A percentile compares a stretch with the other conserved stretches of the same genome.
phyloP scores from a whole-genome alignment of 2,888 invertebrate species.

The Microplitis deprimator region DNA sequence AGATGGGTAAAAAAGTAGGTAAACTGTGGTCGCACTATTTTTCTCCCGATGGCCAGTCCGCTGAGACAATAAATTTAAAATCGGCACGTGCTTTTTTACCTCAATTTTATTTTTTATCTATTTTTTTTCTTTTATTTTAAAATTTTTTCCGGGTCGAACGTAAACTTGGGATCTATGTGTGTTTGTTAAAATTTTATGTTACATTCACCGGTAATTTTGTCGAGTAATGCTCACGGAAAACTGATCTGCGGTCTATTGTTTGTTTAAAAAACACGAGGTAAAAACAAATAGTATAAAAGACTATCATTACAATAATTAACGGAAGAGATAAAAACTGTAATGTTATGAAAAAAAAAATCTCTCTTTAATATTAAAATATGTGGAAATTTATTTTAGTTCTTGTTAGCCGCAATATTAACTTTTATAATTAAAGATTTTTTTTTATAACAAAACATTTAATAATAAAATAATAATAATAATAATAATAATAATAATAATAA shows the following conservation, averaged over 20 bases:
- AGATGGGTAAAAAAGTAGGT: neutral
- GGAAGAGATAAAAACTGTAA: neutral
- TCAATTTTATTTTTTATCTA: constrained; percentile 16
- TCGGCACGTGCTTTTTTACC: constrained; percentile 42
- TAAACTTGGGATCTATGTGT: constrained; percentile 1
- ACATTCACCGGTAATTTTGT: constrained; percentile 29
- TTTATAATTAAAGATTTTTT: too few species aligned
- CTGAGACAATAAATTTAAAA: constrained; percentile 51
- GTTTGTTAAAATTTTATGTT: constrained; percentile 32
- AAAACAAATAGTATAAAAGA: neutral
- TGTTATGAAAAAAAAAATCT: neutral
- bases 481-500: too few species aligned
- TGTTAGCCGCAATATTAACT: too few species aligned
- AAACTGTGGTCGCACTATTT: constrained; percentile 15
- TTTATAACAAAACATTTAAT: too few species aligned
- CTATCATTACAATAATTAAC: neutral
- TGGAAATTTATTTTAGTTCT: neutral
- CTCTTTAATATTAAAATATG: neutral
- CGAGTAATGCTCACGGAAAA: neutral
- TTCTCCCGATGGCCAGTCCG: constrained; percentile 28
- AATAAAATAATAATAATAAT: too few species aligned
- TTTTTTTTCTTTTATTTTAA: constrained; percentile 7
- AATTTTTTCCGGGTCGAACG: constrained; percentile 2
- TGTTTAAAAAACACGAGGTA: neutral
- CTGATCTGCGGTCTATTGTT: neutral